Evolutionary conservation across 2,797 vertebrate species (phyloP).

Genomic region (Distichodus sexfasciatus): DNA sequence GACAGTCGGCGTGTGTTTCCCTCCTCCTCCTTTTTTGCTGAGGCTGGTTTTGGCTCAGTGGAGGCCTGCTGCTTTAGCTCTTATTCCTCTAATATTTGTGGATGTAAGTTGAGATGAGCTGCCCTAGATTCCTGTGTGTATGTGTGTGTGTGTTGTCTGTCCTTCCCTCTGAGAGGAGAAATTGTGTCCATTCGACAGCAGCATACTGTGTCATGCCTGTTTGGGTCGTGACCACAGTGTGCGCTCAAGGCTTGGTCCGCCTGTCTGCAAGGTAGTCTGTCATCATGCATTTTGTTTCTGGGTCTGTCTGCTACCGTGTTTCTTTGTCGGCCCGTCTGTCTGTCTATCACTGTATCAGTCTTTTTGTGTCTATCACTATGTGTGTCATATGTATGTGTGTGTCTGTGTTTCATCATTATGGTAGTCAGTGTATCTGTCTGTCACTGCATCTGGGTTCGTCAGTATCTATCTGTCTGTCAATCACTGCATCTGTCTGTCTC

Average conservation of each 20-base stretch:
- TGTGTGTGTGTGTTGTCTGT: neutral
- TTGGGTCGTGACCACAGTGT: no score
- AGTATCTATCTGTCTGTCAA: no score
- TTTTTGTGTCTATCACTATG: no score
- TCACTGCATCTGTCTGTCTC: constrained; percentile 38
- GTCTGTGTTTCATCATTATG: no score
- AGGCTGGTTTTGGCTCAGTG: neutral
- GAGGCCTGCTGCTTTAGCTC: neutral
- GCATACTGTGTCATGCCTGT: no score
- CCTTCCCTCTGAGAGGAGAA: neutral
- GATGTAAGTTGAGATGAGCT: constrained; percentile 18
- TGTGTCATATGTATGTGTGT: neutral
- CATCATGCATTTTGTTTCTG: no score
- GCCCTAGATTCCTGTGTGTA: neutral
- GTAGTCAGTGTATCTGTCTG: no score
- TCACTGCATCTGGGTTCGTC: no score
- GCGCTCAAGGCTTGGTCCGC: no score
- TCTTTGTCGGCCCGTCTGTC: neutral
- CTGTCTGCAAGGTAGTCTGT: no score
- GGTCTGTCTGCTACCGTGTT: no score
- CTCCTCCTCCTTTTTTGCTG: no score
- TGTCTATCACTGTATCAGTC: constrained; percentile 39
- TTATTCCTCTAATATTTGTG: constrained; percentile 11
- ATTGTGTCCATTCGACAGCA: neutral
- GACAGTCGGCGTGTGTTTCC: neutral